Evolutionary conservation across 2,113 vertebrate genomes (phyloP).

Genomic region (Sialia sialis): DNA sequence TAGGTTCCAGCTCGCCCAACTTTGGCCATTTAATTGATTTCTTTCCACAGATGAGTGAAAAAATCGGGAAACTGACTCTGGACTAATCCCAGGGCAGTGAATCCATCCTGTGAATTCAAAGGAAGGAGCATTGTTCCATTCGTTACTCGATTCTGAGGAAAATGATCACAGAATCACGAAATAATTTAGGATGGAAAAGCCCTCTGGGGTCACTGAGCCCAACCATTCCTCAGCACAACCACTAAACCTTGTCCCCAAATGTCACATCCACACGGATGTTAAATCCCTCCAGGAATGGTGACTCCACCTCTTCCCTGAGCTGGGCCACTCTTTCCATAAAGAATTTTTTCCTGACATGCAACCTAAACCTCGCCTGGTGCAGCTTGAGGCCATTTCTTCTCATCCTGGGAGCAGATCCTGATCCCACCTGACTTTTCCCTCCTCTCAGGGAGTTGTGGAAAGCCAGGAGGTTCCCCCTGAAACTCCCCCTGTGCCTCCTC

Average conservation of each 20-base stretch:
- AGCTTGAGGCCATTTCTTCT: neutral
- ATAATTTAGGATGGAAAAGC: neutral
- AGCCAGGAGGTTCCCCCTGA: neutral
- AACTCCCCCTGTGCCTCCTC: neutral
- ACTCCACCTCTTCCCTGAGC: neutral
- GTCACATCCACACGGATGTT: neutral
- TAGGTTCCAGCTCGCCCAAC: neutral
- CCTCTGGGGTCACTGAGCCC: accelerated
- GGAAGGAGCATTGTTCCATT: neutral
- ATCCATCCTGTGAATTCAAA: neutral
- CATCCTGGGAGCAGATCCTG: neutral
- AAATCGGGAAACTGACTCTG: neutral
- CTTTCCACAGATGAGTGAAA: neutral
- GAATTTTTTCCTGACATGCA: neutral
- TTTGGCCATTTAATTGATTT: neutral
- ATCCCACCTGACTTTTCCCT: neutral
- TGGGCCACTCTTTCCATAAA: neutral
- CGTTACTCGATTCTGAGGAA: neutral
- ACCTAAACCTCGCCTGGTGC: neutral
- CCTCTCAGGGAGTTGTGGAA: accelerated
- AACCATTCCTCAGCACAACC: neutral
- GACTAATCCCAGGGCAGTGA: neutral
- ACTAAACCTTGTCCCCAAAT: neutral
- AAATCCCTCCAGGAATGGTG: neutral
- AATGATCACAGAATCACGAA: neutral